These are phyloP conservation scores for Andricus curvator DNA, from an alignment of 2,888 invertebrate genomes.

Conservation along the genomic window DNA sequence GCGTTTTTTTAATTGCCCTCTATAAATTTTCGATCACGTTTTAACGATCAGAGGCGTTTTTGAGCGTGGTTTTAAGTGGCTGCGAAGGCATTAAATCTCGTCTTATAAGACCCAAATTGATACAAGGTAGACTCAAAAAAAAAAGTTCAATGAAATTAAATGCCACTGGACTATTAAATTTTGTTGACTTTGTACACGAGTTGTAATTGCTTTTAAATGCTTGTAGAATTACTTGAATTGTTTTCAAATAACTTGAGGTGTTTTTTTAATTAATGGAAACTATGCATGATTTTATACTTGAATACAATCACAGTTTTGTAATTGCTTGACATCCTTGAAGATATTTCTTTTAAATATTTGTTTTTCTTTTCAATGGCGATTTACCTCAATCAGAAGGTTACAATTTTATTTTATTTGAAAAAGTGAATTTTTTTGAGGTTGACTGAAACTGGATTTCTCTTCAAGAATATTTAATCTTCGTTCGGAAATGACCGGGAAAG, in stretches of 20 bases:
- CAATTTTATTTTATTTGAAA: background rate
- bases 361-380: background rate
- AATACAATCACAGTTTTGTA: background rate
- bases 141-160: background rate
- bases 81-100: conserved; percentile 33
- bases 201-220: conserved; percentile 3
- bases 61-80: conserved; percentile 17
- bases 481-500: background rate
- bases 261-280: background rate
- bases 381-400: background rate
- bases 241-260: background rate
- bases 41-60: conserved; percentile 18
- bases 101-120: background rate
- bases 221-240: background rate
- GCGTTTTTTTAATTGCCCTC: conserved; percentile 16
- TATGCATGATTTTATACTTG: background rate
- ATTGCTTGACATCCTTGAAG: background rate
- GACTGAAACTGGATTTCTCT: background rate
- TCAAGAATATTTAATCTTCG: background rate
- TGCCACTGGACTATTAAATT: background rate
- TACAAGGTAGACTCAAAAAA: background rate
- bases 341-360: background rate
- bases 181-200: background rate
- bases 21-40: conserved; percentile 18
- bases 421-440: background rate